Conservation (phyloP, 2,888 invertebrate species). For the Eupithecia vulgata region DNA sequence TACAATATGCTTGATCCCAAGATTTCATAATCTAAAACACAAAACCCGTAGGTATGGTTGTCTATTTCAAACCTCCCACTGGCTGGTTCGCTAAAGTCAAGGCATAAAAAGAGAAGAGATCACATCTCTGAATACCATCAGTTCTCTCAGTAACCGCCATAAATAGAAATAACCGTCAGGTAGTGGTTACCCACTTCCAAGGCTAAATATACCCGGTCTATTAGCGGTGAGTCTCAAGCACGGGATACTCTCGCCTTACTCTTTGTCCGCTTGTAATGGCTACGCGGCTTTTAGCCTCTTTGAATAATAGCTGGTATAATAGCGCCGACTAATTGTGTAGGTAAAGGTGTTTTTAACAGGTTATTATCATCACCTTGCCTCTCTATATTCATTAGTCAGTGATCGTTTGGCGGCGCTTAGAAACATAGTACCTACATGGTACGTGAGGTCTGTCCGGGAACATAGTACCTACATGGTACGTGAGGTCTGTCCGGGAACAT, state of each 20-base stretch:
- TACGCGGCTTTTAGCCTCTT: neutral
- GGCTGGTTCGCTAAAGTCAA: neutral
- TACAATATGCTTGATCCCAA: neutral
- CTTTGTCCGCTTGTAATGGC: neutral
- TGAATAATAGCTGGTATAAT: neutral
- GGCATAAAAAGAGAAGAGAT: neutral
- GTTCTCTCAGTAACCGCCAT: conserved; percentile 15
- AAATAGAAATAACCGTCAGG: conserved; percentile 30
- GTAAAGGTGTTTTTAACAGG: neutral
- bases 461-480: too few relatives aligned
- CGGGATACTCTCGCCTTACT: neutral
- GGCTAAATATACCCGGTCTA: conserved; percentile 53
- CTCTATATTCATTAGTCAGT: neutral
- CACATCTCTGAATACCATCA: neutral
- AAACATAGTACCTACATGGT: neutral
- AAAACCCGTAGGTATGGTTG: neutral
- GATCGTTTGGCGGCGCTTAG: neutral
- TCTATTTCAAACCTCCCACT: too few relatives aligned
- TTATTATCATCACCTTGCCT: neutral
- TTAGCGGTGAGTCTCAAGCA: neutral
- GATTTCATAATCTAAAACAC: too few relatives aligned
- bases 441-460: neutral
- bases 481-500: too few relatives aligned
- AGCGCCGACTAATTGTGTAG: neutral
- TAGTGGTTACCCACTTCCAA: conserved; percentile 63